Evolutionary conservation across 2,113 vertebrate species (phyloP).

Genomic region (Cryptoleucopteryx plumbea): DNA sequence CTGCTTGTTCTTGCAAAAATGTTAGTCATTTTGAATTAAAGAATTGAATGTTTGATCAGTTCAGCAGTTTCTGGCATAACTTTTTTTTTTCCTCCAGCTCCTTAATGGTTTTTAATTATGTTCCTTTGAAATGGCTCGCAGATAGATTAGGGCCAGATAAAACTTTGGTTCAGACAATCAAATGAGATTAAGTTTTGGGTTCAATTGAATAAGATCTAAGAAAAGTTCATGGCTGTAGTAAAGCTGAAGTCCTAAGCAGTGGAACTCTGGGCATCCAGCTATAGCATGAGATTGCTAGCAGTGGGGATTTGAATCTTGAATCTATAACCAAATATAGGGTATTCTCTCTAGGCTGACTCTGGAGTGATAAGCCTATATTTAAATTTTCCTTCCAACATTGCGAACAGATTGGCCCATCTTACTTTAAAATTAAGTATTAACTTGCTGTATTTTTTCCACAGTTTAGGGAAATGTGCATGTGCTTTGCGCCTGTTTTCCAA

Average conservation of each 20-base stretch:
- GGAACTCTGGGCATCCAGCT: not conserved
- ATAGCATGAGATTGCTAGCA: not conserved
- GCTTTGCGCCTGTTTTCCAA: not conserved
- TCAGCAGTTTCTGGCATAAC: not conserved
- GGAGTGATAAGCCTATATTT: not conserved
- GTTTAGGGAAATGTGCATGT: not conserved
- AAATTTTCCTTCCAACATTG: not conserved
- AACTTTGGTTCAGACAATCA: not conserved
- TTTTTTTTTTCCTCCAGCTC: not conserved
- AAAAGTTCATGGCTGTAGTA: not conserved
- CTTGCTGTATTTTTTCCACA: not conserved
- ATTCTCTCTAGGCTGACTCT: not conserved
- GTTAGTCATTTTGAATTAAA: not conserved
- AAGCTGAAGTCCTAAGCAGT: not conserved
- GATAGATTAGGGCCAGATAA: not conserved
- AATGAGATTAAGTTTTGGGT: not conserved
- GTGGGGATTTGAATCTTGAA: not conserved
- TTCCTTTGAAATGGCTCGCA: not conserved
- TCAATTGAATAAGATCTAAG: not conserved
- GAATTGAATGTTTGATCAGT: not conserved
- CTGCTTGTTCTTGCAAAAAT: not conserved
- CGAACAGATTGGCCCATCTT: not conserved
- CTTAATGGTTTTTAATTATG: not conserved
- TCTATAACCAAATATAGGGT: accelerated
- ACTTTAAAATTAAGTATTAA: not conserved